Evolutionary conservation across 2,113 vertebrate species (phyloP).

Genomic region (Calypte anna): DNA sequence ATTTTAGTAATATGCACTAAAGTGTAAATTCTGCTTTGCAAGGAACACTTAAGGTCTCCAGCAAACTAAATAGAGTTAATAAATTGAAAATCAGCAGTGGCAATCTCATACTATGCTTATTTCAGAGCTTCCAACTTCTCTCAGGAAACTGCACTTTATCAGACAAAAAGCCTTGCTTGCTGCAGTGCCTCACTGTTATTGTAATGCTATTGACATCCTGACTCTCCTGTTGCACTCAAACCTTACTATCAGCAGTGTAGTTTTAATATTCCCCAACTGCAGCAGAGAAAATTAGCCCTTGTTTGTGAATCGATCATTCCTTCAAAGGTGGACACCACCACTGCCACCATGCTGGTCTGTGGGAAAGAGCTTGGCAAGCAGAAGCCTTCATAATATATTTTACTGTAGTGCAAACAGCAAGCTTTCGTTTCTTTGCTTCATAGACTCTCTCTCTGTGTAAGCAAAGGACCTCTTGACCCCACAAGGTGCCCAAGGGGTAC

Average conservation of each 20-base stretch:
- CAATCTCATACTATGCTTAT: constrained; percentile 35
- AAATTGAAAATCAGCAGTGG: constrained; percentile 34
- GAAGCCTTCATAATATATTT: background rate
- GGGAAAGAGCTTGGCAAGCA: background rate
- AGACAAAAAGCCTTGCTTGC: constrained; percentile 26
- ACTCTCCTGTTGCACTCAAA: constrained; percentile 28
- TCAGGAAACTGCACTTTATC: constrained; percentile 53
- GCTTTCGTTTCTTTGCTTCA: background rate
- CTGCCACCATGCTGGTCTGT: background rate
- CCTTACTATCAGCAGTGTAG: constrained; percentile 5
- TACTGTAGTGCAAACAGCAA: background rate
- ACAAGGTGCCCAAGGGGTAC: background rate
- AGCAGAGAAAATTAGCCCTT: constrained; percentile 41
- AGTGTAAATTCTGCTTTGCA: constrained; percentile 41
- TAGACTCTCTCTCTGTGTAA: background rate
- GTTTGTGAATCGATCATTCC: background rate
- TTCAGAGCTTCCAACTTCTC: constrained; percentile 41
- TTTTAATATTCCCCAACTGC: background rate
- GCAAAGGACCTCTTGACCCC: background rate
- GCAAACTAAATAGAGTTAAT: constrained; percentile 38
- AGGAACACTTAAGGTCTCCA: constrained; percentile 36
- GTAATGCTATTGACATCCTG: constrained; percentile 37
- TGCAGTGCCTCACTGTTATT: constrained; percentile 48
- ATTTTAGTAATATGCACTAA: constrained; percentile 53
- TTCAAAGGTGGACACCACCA: background rate